phyloP scores from a whole-genome alignment of 2,797 vertebrate species.

The Anguilla pacifica region DNA sequence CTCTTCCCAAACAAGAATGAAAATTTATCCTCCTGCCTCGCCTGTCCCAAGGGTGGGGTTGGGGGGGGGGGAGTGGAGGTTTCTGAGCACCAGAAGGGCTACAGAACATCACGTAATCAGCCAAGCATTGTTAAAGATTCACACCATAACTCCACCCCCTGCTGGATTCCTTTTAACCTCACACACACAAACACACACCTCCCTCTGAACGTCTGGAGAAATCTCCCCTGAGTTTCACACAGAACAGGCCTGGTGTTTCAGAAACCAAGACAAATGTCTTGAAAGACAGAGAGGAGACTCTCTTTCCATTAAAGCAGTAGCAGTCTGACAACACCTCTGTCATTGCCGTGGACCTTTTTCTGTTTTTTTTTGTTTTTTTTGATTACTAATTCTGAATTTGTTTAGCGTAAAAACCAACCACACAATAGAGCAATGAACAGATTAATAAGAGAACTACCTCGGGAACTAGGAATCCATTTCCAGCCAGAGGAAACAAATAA shows the following conservation, averaged over 20 bases:
- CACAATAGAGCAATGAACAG: background rate
- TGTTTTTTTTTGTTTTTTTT: too few species aligned
- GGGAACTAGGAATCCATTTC: background rate
- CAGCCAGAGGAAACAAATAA: background rate
- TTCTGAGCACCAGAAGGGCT: background rate
- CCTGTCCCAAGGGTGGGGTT: background rate
- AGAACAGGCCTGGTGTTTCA: background rate
- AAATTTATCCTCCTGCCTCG: background rate
- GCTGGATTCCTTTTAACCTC: background rate
- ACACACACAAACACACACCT: background rate
- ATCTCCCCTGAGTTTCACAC: background rate
- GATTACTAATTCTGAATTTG: background rate
- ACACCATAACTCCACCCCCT: background rate
- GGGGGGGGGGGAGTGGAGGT: background rate
- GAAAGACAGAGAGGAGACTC: background rate
- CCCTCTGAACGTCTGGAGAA: background rate
- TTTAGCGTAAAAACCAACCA: background rate
- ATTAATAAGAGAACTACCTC: background rate
- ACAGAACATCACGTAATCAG: background rate
- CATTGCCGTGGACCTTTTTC: background rate
- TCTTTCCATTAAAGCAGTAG: background rate
- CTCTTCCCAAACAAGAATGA: background rate
- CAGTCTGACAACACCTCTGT: background rate
- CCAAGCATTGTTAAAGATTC: background rate
- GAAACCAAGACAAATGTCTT: background rate